Percentiles rank a stretch among this genome's conserved stretches.
Conservation (phyloP, 2,888 invertebrate species). For the Diaperis boleti region DNA sequence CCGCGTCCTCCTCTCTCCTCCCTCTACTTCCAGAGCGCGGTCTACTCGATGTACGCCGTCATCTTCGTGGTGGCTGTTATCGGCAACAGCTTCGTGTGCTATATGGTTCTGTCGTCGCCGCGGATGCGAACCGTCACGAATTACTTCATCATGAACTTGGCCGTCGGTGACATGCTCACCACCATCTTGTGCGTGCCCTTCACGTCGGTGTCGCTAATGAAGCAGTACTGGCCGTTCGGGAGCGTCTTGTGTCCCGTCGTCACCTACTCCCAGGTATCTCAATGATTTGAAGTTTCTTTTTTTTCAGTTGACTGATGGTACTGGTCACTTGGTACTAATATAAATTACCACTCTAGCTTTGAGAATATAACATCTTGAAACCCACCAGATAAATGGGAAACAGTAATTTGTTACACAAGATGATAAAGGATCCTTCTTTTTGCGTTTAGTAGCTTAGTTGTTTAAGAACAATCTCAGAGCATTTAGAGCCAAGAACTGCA, state of each 20-base stretch:
- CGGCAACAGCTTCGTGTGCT: conserved; percentile 87
- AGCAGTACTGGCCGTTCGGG: conserved; percentile 92
- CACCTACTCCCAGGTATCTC: too few relatives aligned
- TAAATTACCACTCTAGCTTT: too few relatives aligned
- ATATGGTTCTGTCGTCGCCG: conserved; percentile 85
- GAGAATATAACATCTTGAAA: too few relatives aligned
- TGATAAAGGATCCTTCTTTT: too few relatives aligned
- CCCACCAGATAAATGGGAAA: too few relatives aligned
- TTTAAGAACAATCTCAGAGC: too few relatives aligned
- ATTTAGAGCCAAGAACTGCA: too few relatives aligned
- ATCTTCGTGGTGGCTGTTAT: conserved; percentile 79
- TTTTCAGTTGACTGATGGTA: background rate
- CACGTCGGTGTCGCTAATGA: conserved; percentile 83
- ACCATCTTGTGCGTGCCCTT: conserved; percentile 92
- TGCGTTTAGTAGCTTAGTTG: too few relatives aligned
- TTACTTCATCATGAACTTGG: conserved; percentile 90
- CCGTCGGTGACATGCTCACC: conserved; percentile 91
- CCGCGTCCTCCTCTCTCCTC: conserved; percentile 49
- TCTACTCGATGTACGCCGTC: conserved; percentile 79
- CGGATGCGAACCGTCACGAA: conserved; percentile 94
- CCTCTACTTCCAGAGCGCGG: conserved; percentile 72
- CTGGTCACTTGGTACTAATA: too few relatives aligned
- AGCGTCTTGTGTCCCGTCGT: conserved; percentile 84
- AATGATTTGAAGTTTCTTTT: too few relatives aligned
- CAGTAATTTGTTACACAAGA: too few relatives aligned